A percentile compares a stretch with the other conserved stretches of the same genome.
Evolutionary conservation across 2,888 invertebrate species (phyloP).

Genomic region (Oxyscelio sp.): DNA sequence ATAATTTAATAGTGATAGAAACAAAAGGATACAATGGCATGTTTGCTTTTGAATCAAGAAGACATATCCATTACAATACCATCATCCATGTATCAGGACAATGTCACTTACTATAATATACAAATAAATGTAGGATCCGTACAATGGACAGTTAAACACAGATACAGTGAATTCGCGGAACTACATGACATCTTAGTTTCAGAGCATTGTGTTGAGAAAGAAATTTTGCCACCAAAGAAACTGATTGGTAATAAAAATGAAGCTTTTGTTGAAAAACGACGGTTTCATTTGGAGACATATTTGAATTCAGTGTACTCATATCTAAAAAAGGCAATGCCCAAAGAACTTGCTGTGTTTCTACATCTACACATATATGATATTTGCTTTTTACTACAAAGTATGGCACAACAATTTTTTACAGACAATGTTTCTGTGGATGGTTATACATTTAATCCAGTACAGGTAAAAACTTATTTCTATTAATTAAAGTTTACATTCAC

Average conservation of each 20-base stretch:
- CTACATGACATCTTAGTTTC: conserved; percentile 95
- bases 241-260: conserved; percentile 96
- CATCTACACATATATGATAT: conserved; percentile 97
- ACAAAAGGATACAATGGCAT: conserved; percentile 90
- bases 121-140: conserved; percentile 92
- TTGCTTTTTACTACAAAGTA: conserved; percentile 94
- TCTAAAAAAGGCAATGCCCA: conserved; percentile 94
- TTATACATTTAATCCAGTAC: conserved; percentile 93
- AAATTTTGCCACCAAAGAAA: conserved; percentile 97
- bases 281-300: conserved; percentile 94
- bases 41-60: conserved; percentile 92
- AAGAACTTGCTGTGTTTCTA: conserved; percentile 94
- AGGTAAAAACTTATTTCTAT: too few relatives aligned
- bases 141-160: conserved; percentile 94
- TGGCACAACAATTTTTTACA: conserved; percentile 93
- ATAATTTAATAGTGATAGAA: background rate
- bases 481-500: too few relatives aligned
- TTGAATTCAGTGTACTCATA: conserved; percentile 93
- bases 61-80: conserved; percentile 92
- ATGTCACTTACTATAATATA: conserved; percentile 93
- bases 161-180: conserved; percentile 93
- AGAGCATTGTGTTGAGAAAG: conserved; percentile 95
- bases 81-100: conserved; percentile 91
- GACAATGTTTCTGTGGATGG: conserved; percentile 92
- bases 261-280: conserved; percentile 95